A percentile compares a stretch with the other conserved stretches of the same genome.
Evolutionary conservation across 2,888 invertebrate species (phyloP).

Genomic region (Oscheius myriophilus): DNA sequence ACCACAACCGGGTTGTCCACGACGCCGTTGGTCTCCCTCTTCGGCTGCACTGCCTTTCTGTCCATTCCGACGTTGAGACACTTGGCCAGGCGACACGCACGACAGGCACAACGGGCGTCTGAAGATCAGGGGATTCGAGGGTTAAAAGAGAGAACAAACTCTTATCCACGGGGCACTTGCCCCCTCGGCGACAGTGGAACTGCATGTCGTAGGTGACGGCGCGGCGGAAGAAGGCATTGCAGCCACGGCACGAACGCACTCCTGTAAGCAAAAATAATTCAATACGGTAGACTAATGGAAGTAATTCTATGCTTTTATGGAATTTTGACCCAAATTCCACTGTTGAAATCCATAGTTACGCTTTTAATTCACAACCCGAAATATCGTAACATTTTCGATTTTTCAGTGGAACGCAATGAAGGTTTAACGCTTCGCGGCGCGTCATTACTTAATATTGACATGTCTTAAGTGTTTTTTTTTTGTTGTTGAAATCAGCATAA

Average conservation of each 20-base stretch:
- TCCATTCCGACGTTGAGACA: conserved; percentile 60
- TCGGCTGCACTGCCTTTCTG: conserved; percentile 39
- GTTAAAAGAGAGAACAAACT: conserved; percentile 42
- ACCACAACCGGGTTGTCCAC: conserved; percentile 2
- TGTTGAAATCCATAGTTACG: too few species aligned
- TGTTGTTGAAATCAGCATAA: too few species aligned
- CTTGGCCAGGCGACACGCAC: conserved; percentile 63
- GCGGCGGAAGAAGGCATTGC: conserved; percentile 67
- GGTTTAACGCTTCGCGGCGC: too few species aligned
- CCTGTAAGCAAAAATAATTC: conserved; percentile 49
- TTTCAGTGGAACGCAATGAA: too few species aligned
- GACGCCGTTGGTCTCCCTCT: conserved; percentile 25
- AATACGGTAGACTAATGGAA: too few species aligned
- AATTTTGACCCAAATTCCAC: not conserved
- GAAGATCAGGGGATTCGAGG: not conserved
- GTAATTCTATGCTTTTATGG: not conserved
- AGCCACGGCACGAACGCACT: conserved; percentile 62
- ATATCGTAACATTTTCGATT: too few species aligned
- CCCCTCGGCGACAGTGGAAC: conserved; percentile 63
- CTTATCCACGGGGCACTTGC: conserved; percentile 66
- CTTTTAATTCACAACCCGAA: too few species aligned
- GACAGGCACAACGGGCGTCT: conserved; percentile 69
- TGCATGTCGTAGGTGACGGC: conserved; percentile 65
- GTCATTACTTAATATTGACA: too few species aligned
- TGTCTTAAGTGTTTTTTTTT: not conserved